Conservation (phyloP, 2,797 vertebrate genomes). For the Gallinago nigripennis region DNA sequence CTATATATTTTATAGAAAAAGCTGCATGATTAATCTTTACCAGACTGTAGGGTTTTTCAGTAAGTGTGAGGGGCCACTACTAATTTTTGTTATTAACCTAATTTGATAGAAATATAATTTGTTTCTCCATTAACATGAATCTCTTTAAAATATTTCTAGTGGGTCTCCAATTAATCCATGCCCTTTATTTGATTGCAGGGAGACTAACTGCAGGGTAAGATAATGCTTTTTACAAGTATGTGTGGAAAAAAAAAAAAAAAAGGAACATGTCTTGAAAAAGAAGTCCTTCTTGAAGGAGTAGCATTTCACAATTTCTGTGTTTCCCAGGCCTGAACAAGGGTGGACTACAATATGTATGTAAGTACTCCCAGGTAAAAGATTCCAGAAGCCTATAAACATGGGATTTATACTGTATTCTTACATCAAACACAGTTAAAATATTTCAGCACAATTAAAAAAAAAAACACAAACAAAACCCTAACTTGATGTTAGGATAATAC, state of each 20-base stretch:
- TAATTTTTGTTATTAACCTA: conserved; percentile 42
- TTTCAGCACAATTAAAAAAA: not conserved
- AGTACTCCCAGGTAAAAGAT: not conserved
- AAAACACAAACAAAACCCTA: not conserved
- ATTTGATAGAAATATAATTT: conserved; percentile 39
- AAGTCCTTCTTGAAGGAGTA: not conserved
- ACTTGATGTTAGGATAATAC: not conserved
- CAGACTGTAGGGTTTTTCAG: not conserved
- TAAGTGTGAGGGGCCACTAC: not conserved
- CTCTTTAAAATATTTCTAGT: conserved; percentile 42
- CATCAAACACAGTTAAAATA: not conserved
- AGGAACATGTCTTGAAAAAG: not conserved
- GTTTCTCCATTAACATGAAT: conserved; percentile 24
- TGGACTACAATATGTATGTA: not conserved
- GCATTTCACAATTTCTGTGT: not conserved
- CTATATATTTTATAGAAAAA: not conserved
- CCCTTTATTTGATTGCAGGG: conserved; percentile 20
- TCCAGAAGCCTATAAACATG: not conserved
- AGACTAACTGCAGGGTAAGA: not conserved
- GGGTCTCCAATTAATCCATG: conserved; percentile 26
- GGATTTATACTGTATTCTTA: not conserved
- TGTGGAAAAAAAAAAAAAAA: not conserved
- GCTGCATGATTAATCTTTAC: not conserved
- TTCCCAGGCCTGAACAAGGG: not conserved
- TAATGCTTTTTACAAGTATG: not conserved